Evolutionary conservation across 1,140 invertebrate species (phyloP), one percentile per base, ranked within the genome.

Genomic region (Metopolophium dirhodum): DNA sequence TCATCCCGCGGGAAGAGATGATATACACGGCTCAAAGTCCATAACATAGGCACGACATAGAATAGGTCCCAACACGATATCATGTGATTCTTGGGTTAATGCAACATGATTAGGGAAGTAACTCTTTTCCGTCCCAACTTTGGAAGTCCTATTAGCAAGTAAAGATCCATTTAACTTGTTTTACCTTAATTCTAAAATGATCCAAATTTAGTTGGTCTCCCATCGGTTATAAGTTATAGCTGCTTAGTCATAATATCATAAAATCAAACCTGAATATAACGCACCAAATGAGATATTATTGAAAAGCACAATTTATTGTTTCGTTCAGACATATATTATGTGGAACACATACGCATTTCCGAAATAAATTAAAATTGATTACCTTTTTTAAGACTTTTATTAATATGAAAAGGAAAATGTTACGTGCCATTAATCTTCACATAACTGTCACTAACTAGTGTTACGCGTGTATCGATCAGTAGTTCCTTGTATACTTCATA

Each of bases 1-100:
- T 89, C 88, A 89, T 89, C 88, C 88, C 88, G 51, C 23, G 88
- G 88, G 88, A 89, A 57, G 51, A 26, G 51, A 37, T 89, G 51
- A 57, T 89, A 57, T 57, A 89, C 51, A 57, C 8, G 49, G n/a
- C 49, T 54, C 49, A 54, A 57, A 89, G 88, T 89, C 51, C 51
- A 89, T 89, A 54, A 54, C 88, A n/a, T 11, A 37, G 35, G 35
- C 35, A 11, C 35, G 49, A 26, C 35, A 89, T 57, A 49, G 47
- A 87, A 49, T 51, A 35, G 51, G 88, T 57, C 49, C 49, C 49
- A 54, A 54, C 87, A 54, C 87, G 87, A 54, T 41, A 35, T 26
- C 88, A 11, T 89, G 88, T 41, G 35, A 89, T 54, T 57, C 88
- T 89, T 37, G 88, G 49, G 49, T 57, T 89, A 37, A 37, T 57